Percentiles rank a stretch among this genome's conserved stretches.
phyloP scores from a whole-genome alignment of 2,797 vertebrate species.

The Esox masquinongy region DNA sequence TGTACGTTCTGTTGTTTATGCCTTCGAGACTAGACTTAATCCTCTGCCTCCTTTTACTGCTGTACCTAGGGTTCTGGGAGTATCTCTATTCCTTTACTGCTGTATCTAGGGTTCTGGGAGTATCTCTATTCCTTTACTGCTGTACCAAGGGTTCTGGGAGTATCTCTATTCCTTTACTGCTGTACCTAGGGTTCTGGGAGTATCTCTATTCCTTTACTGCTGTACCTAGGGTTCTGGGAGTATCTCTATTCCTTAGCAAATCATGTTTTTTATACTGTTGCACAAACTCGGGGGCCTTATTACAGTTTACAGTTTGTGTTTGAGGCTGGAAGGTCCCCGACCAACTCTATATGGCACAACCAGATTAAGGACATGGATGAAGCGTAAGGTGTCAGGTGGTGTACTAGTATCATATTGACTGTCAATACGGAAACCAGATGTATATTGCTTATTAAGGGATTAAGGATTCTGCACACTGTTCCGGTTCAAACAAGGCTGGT shows the following conservation, averaged over 20 bases:
- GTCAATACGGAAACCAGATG: neutral
- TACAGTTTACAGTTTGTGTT: too few species aligned
- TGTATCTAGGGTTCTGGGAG: too few species aligned
- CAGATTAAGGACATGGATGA: too few species aligned
- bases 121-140: neutral
- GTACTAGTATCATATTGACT: neutral
- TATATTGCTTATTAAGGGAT: neutral
- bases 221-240: too few species aligned
- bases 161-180: neutral
- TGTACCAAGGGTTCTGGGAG: too few species aligned
- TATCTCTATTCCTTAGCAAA: neutral
- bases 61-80: too few species aligned
- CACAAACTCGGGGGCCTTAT: too few species aligned
- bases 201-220: neutral
- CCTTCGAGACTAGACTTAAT: neutral
- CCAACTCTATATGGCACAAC: neutral
- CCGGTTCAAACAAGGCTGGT: neutral
- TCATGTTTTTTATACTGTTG: too few species aligned
- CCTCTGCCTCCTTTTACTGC: neutral
- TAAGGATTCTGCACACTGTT: neutral
- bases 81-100: neutral
- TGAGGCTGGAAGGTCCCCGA: neutral
- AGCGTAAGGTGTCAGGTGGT: neutral
- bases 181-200: too few species aligned
- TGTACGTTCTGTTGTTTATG: neutral